Evolutionary conservation across 2,113 vertebrate species (phyloP).

Genomic region (Carettochelys insculpta): DNA sequence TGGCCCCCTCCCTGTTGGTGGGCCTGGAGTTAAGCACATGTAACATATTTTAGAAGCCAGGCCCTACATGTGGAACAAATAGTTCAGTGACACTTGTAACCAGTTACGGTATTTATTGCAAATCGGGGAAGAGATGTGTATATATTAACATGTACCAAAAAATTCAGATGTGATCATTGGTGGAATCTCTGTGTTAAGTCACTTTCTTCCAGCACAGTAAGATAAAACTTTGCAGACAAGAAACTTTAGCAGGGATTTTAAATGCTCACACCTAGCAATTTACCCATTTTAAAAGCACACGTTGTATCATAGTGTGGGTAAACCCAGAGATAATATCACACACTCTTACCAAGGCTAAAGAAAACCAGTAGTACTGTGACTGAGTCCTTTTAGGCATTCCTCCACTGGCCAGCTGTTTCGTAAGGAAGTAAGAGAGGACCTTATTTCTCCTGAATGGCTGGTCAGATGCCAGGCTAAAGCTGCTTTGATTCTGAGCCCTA

Average conservation of each 20-base stretch:
- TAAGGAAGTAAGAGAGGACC: too few relatives aligned
- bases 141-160: not conserved
- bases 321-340: not conserved
- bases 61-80: not conserved
- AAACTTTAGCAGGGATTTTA: not conserved
- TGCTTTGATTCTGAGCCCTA: too few relatives aligned
- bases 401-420: too few relatives aligned
- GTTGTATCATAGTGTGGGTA: not conserved
- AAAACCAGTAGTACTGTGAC: too few relatives aligned
- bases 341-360: too few relatives aligned
- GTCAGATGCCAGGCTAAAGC: too few relatives aligned
- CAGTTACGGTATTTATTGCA: not conserved
- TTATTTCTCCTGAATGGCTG: too few relatives aligned
- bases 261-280: too few relatives aligned
- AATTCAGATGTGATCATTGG: not conserved
- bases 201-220: not conserved
- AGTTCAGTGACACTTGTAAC: not conserved
- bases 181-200: not conserved
- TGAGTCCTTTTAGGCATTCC: too few relatives aligned
- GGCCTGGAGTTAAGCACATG: not conserved
- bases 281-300: not conserved
- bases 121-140: not conserved
- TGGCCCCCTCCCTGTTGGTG: too few relatives aligned
- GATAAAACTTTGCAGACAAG: not conserved
- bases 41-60: not conserved